Evolutionary conservation across 2,888 invertebrate genomes (phyloP), one percentile per base, ranked within the genome.

Genomic region (Stegophylla sp.): DNA sequence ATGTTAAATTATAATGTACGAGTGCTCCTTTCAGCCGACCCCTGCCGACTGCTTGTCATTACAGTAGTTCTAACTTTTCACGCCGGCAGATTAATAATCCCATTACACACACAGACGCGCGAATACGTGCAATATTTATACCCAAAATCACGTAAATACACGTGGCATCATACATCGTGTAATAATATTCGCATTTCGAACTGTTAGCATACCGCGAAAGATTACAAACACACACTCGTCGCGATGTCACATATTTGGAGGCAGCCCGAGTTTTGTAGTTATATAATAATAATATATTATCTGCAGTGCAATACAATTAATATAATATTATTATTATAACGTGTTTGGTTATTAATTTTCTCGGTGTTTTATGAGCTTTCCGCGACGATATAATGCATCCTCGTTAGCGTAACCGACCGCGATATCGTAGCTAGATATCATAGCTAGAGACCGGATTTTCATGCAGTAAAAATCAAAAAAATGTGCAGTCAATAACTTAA

Each of bases 11-110:
- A n/a, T n/a, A n/a, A n/a, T n/a, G n/a, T n/a, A n/a, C n/a, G n/a
- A n/a, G n/a, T 3, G 26, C 34, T 67, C 10, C 23, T n/a, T 67
- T 45, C 23, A 17, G 15, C 17, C 67, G 67, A 69, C 48, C 67
- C 28, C 67, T 23, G 66, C 66, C 28, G 67, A 67, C 67, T 17
- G 69, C 7, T 28, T 48, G 69, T 51, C 69, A 69, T 69, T 51
- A 34, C 69, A 34, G 69, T 20, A 34, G 34, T 28, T 7, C 34
- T 34, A 69, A 51, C 69, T 51, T 69, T 69, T 69, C 51, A 34
- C 20, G n/a, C 13, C 28, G 28, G 3, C 69, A 34, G 51, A 69
- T 69, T 51, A 51, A 69, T 69, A 51, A 69, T 69, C 7, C 51
- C 3, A 13, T 64, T 13, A 41, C 41, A 67, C 26, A 26, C 26